phyloP scores from a whole-genome alignment of 92 coral and sea anemone genomes.

The Umimayanthus chanpuru region DNA sequence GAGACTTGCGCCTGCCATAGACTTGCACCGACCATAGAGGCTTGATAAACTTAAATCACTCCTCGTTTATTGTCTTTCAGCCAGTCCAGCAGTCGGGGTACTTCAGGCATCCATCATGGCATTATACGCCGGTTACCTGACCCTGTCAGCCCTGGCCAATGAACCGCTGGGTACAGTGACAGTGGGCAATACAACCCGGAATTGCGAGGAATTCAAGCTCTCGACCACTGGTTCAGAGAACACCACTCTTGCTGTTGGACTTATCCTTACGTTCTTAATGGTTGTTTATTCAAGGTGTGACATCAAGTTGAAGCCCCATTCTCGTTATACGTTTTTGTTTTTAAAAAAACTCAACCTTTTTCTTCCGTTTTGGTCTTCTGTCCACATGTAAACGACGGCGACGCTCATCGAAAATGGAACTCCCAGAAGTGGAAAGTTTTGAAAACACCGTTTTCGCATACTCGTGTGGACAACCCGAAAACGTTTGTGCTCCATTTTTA shows the following conservation, averaged over 20 bases:
- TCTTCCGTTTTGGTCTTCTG: not conserved
- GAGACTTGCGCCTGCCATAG: too few relatives aligned
- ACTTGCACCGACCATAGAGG: too few relatives aligned
- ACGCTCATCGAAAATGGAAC: too few relatives aligned
- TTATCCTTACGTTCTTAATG: conserved; percentile 78
- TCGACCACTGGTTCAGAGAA: conserved; percentile 71
- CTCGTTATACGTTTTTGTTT: not conserved
- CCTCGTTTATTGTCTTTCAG: conserved; percentile 15
- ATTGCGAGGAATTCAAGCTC: conserved; percentile 52
- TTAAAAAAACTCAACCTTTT: not conserved
- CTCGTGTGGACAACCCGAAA: too few relatives aligned
- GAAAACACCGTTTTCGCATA: too few relatives aligned
- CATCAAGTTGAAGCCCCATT: not conserved
- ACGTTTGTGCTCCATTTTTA: too few relatives aligned
- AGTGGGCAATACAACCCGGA: conserved; percentile 48
- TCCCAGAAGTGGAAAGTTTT: too few relatives aligned
- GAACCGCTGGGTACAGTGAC: conserved; percentile 68
- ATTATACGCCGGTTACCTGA: conserved; percentile 79
- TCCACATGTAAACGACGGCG: too few relatives aligned
- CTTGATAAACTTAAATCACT: too few relatives aligned
- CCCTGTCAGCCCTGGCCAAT: conserved; percentile 84
- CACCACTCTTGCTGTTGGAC: conserved; percentile 77
- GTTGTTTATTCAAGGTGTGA: conserved; percentile 85
- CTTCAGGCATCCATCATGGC: conserved; percentile 88
- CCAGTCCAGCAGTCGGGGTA: conserved; percentile 56